Conservation (phyloP, 2,797 vertebrate species). For the Parauchenoglanis punctatus region DNA sequence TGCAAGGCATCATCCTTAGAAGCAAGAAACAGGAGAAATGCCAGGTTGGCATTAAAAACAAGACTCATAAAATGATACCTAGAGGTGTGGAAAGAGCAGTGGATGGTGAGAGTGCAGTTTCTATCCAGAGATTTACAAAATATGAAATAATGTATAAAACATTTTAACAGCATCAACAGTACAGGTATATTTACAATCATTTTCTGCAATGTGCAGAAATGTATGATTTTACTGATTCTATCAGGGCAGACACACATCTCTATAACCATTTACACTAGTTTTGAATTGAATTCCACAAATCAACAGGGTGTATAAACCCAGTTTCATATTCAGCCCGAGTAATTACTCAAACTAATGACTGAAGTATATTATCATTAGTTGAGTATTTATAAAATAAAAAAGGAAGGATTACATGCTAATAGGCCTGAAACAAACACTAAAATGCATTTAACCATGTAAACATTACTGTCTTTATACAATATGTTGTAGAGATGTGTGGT, state of each 20-base stretch:
- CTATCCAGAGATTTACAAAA: background rate
- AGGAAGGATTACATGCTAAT: background rate
- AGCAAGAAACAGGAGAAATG: background rate
- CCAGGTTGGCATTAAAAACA: background rate
- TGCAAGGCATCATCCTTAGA: background rate
- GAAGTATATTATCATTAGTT: background rate
- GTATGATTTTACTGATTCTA: background rate
- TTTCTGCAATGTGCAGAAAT: background rate
- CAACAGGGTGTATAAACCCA: background rate
- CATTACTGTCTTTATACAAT: background rate
- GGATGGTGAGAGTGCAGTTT: background rate
- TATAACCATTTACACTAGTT: background rate
- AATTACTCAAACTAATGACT: background rate
- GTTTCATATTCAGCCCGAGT: background rate
- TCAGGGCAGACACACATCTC: background rate
- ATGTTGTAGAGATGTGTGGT: background rate
- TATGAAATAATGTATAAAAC: background rate
- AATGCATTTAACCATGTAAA: background rate
- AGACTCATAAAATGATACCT: background rate
- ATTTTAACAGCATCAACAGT: background rate
- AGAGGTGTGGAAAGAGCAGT: background rate
- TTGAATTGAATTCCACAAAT: background rate
- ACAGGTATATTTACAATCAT: background rate
- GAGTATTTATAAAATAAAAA: background rate
- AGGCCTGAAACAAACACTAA: background rate